Evolutionary conservation across 2,888 invertebrate genomes (phyloP).

Genomic region (Ferrisia virgata): DNA sequence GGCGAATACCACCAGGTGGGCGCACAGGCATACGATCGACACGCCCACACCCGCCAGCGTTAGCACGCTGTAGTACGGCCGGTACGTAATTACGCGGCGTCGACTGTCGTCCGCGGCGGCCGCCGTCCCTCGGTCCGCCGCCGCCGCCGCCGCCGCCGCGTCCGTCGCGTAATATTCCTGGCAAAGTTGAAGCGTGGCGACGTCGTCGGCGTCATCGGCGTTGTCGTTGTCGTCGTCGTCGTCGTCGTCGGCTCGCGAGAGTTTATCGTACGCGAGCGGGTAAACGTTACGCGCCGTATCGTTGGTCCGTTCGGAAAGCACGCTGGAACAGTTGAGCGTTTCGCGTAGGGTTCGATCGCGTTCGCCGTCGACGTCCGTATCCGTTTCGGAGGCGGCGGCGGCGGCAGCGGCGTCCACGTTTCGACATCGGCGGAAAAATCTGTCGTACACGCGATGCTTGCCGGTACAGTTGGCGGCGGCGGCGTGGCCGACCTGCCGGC

Average conservation of each 20-base stretch:
- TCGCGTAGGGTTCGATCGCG: background rate
- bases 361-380: slow-evolving; percentile 21
- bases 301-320: background rate
- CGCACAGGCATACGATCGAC: slow-evolving; percentile 55
- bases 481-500: slow-evolving; percentile 51
- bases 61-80: slow-evolving; percentile 49
- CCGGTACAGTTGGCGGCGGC: slow-evolving; percentile 49
- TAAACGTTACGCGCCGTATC: slow-evolving; percentile 49
- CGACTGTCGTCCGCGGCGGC: background rate
- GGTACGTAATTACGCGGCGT: background rate
- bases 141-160: slow-evolving; percentile 52
- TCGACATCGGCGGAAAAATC: slow-evolving; percentile 55
- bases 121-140: slow-evolving; percentile 48
- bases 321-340: background rate
- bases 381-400: slow-evolving; percentile 50
- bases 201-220: background rate
- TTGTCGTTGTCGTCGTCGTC: background rate
- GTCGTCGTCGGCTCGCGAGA: slow-evolving; percentile 50
- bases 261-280: slow-evolving; percentile 52
- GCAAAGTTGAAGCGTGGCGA: slow-evolving; percentile 51
- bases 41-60: slow-evolving; percentile 56
- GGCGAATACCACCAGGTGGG: slow-evolving; percentile 56
- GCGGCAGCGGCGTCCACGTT: slow-evolving; percentile 53
- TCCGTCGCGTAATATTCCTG: slow-evolving; percentile 43
- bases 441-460: slow-evolving; percentile 54